phyloP scores from a whole-genome alignment of 2,888 invertebrate species.

The Gymnocheta viridis region DNA sequence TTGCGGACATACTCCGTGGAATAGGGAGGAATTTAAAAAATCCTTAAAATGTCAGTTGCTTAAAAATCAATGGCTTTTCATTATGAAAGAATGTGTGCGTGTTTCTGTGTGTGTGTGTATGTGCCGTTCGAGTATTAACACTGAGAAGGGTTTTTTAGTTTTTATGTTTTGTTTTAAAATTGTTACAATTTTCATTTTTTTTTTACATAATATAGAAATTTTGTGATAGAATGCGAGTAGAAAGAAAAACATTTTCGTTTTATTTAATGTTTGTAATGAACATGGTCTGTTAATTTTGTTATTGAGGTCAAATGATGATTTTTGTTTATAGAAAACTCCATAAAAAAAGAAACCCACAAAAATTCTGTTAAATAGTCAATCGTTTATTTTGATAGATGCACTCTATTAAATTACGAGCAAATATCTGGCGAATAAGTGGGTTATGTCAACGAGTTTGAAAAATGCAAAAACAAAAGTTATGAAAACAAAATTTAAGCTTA shows the following conservation, averaged over 20 bases:
- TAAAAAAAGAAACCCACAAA: not conserved
- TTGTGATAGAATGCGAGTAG: not conserved
- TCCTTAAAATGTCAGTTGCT: conserved; percentile 50
- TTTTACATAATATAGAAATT: conserved; percentile 30
- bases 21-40: not conserved
- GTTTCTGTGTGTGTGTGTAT: conserved; percentile 3
- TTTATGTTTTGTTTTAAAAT: not conserved
- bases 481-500: not conserved
- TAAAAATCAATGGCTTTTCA: conserved; percentile 53
- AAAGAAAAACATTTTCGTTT: conserved; percentile 13
- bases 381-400: conserved; percentile 48
- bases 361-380: conserved; percentile 30
- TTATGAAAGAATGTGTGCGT: not conserved
- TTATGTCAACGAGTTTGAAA: not conserved
- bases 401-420: conserved; percentile 50
- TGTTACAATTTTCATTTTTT: conserved; percentile 26
- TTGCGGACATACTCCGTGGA: not conserved
- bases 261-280: conserved; percentile 41
- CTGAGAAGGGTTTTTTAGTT: not conserved
- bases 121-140: not conserved
- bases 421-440: conserved; percentile 10
- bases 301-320: conserved; percentile 61
- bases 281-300: conserved; percentile 59
- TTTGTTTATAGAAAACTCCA: conserved; percentile 12
- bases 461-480: not conserved